These are phyloP conservation scores for Octomys mimax DNA, from an alignment of 2,797 vertebrate species.

Conservation along the genomic window DNA sequence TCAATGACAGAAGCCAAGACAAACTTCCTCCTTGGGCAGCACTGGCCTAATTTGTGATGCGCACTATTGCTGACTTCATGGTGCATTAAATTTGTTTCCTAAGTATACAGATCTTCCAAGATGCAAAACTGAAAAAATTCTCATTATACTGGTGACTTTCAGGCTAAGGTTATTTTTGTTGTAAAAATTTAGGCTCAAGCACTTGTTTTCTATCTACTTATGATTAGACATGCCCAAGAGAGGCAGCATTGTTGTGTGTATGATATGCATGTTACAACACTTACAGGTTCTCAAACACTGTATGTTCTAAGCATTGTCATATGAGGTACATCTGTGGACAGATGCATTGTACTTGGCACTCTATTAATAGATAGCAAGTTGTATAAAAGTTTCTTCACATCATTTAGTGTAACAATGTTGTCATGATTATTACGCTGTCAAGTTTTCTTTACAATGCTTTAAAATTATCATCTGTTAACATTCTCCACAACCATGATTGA, in stretches of 20 bases:
- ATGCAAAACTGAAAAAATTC: background rate
- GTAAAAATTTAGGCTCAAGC: background rate
- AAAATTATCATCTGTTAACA: background rate
- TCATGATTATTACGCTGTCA: background rate
- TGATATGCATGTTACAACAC: background rate
- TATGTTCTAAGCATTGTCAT: background rate
- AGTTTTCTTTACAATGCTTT: background rate
- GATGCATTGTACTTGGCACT: background rate
- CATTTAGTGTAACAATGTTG: background rate
- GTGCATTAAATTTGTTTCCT: background rate
- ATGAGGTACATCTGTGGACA: background rate
- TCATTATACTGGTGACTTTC: background rate
- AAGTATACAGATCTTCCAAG: background rate
- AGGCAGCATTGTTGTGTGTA: background rate
- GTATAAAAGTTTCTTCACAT: background rate
- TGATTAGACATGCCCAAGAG: background rate
- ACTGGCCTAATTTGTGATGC: background rate
- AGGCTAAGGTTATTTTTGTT: background rate
- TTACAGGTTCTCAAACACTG: background rate
- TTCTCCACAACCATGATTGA: background rate
- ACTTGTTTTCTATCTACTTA: background rate
- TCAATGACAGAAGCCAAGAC: background rate
- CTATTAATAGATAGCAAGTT: background rate
- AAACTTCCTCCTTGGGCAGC: background rate
- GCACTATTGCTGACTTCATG: background rate